Evolutionary conservation across 2,888 invertebrate species (phyloP), one percentile per base, ranked within the genome.

Genomic region (Eulithis prunata): DNA sequence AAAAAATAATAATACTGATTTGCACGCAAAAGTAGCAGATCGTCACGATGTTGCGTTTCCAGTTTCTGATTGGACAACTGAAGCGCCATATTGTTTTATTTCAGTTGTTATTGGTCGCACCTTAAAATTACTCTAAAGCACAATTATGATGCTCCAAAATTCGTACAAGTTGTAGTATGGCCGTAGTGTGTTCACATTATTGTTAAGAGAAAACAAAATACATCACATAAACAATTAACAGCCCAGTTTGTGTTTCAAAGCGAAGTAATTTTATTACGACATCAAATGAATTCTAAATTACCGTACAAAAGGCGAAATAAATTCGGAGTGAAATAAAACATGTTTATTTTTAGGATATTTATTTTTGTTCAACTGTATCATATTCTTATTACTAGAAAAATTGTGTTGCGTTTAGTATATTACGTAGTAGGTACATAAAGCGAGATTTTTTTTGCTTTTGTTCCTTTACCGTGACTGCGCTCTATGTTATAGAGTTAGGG

Each of bases 271-370:
- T 36, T 46, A 51, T 43, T 56, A 63, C 45, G 45, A 53, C 57
- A 52, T 41, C 43, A 57, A 57, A 53, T 58, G 54, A 41, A 54
- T 41, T 53, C 32, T 43, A 13, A 56, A 49, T 49, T 12, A 28
- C 21, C 32, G 46, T 13, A 61, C 2, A 56, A 32, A 51, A 62
- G 51, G 32, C 10, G 43, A 14, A 72, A 67, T 68, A 66, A 73
- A 67, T 69, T 68, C 72, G 72, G 79, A 75, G 66, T 70, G 75
- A 85, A 85, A 86, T 85, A 84, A 86, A 85, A 85, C 80, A 85
- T 76, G 71, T 73, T 66, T 71, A 69, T 71, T 71, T 75, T 47
- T 69, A 72, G 66, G 78, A 76, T 67, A 73, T 84, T 84, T 84
- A 81, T 83, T 84, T 68, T 46, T 56, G 41, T 14, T 41, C 7